A percentile compares a stretch with the other conserved stretches of the same genome.
These are phyloP conservation scores for Crocallis elinguaria DNA, from an alignment of 2,888 invertebrate genomes.

Conservation along the genomic window DNA sequence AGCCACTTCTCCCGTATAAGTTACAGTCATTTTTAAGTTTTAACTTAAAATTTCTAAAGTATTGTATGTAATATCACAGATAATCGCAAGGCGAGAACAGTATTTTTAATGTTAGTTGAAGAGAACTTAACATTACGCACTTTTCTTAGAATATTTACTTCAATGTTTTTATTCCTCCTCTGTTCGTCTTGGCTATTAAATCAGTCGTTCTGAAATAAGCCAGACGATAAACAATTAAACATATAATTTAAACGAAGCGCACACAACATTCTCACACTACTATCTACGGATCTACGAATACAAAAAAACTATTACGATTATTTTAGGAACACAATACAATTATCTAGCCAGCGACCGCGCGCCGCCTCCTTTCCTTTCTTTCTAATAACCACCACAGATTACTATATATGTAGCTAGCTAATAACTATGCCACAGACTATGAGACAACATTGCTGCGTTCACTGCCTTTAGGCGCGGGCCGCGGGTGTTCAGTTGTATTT, in stretches of 20 bases:
- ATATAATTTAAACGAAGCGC: neutral
- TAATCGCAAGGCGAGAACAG: neutral
- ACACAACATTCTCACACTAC: neutral
- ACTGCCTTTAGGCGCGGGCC: too few species aligned
- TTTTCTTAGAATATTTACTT: too few species aligned
- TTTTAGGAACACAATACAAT: neutral
- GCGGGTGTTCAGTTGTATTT: too few species aligned
- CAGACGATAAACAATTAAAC: neutral
- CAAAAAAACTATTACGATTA: neutral
- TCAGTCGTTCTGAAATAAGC: too few species aligned
- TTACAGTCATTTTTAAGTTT: constrained; percentile 89
- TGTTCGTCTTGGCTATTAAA: too few species aligned
- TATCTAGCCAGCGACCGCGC: neutral
- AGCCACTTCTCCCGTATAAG: constrained; percentile 94
- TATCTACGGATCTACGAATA: neutral
- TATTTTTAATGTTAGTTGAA: neutral
- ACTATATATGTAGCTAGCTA: too few species aligned
- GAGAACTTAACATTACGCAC: neutral
- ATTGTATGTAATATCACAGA: constrained; percentile 5
- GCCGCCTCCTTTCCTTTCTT: neutral
- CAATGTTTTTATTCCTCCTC: too few species aligned
- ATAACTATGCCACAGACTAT: too few species aligned
- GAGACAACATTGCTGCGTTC: too few species aligned
- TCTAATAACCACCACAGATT: too few species aligned
- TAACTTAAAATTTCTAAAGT: neutral